These are phyloP conservation scores for Musca domestica DNA, from an alignment of 1,140 invertebrate genomes.

Conservation along the genomic window DNA sequence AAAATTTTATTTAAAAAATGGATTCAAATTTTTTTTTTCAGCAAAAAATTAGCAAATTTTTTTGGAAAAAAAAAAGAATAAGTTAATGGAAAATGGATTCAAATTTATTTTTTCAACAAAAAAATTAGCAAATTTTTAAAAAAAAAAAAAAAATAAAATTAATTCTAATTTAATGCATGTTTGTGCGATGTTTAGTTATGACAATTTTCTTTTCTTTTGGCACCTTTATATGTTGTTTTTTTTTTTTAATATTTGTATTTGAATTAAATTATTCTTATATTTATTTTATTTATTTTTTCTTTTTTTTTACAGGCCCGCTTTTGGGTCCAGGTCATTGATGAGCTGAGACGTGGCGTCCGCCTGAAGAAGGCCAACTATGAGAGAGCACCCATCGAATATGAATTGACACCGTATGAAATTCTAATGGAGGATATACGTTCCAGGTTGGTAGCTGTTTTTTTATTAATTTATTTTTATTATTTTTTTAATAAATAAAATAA, in stretches of 20 bases:
- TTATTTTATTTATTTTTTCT: background rate
- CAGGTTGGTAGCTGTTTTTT: constrained; percentile 57
- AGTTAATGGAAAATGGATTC: too few relatives aligned
- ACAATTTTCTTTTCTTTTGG: background rate
- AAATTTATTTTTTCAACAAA: too few relatives aligned
- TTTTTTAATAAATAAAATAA: background rate
- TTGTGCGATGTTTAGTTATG: constrained; percentile 2
- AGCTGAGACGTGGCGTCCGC: constrained; percentile 78
- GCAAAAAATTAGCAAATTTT: too few relatives aligned
- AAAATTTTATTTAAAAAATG: too few relatives aligned
- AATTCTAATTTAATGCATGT: background rate
- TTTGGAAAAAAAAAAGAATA: too few relatives aligned
- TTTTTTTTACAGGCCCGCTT: constrained; percentile 73
- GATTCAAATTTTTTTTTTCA: too few relatives aligned
- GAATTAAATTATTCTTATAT: too few relatives aligned
- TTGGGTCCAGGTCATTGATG: constrained; percentile 94
- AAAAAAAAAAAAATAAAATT: too few relatives aligned
- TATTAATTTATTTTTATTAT: constrained; percentile 1
- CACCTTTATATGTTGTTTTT: too few relatives aligned
- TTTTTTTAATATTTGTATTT: too few relatives aligned
- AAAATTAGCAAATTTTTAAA: too few relatives aligned
- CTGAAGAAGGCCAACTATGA: constrained; percentile 84
- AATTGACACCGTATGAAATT: constrained; percentile 96
- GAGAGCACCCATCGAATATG: constrained; percentile 77
- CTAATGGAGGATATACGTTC: constrained; percentile 94